Base-by-base conservation (phyloP, 1,140 invertebrate genomes). In the Drosophila littoralis region DNA sequence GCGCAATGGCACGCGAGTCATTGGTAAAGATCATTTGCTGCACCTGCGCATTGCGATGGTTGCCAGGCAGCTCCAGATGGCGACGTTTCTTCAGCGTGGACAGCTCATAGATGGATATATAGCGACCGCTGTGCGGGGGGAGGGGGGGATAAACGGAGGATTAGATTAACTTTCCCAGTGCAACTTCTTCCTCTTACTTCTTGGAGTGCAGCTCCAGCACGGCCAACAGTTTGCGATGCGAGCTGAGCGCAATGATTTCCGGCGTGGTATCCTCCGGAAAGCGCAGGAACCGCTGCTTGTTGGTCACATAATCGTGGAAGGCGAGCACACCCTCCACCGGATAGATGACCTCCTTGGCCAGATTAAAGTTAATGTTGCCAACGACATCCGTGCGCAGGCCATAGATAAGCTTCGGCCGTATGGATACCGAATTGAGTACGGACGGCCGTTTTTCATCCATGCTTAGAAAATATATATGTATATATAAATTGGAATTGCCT, bases 21-120 rank as follows among this genome's bases (percentile, higher is more conserved):
- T 93, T 94, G 9, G 96, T 96, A 78, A 97, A 98, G 1, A 93
- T 93, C 5, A 97, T 90, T 51, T 94, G 94, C 13, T 94, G 93
- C 79, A 95, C 96, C 64, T 94, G 94, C 77, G 4, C 93, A 86
- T 69, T 73, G 33, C 77, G 75, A 46, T 91, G 76, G 15, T 94
- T 93, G 33, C 85, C 91, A 0, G 95, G 94, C 46, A 95, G 82
- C 1, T 93, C 92, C 5, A 95, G 86, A 15, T 93, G 88, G 38
- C 94, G 94, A 42, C 93, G 93, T 66, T 94, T 93, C 73, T 94
- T 95, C 10, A 94, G 91, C 1, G 93, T 93, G 17, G 88, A 67
- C 9, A 95, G 68, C 76, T 95, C 94, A 77, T 95, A 96, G 9
- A 96, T 88, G 13, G 91, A 91, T 13, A 92, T 91, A 9, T 64